Conservation (phyloP, 2,888 invertebrate species). For the Sphaeridia pumilis region DNA sequence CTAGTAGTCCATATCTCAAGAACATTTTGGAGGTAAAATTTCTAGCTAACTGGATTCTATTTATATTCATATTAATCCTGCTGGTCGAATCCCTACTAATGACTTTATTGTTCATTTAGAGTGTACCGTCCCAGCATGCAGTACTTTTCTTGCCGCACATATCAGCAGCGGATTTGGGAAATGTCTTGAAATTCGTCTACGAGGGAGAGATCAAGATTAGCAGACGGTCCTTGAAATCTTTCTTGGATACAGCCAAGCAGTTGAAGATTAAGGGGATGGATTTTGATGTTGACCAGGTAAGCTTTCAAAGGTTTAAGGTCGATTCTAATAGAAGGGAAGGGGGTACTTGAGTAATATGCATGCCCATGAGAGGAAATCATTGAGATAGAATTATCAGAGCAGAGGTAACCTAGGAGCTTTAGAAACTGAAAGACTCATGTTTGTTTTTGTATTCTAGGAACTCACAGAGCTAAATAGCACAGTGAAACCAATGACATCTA, state of each 20-base stretch:
- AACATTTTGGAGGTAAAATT: slow-evolving; percentile 34
- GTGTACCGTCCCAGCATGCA: slow-evolving; percentile 35
- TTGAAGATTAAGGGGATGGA: slow-evolving; percentile 36
- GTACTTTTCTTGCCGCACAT: slow-evolving; percentile 35
- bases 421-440: too few species aligned
- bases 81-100: neutral
- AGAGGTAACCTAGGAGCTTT: too few species aligned
- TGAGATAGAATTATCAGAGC: too few species aligned
- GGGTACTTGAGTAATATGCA: too few species aligned
- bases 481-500: neutral
- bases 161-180: slow-evolving; percentile 33
- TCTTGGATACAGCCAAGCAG: slow-evolving; percentile 33
- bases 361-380: too few species aligned
- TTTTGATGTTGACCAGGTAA: slow-evolving; percentile 34
- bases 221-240: slow-evolving; percentile 35
- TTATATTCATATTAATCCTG: neutral
- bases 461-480: slow-evolving; percentile 7
- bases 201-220: slow-evolving; percentile 36
- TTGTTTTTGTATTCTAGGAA: slow-evolving; percentile 9
- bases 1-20: slow-evolving; percentile 34
- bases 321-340: too few species aligned
- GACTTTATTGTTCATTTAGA: slow-evolving; percentile 19
- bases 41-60: neutral
- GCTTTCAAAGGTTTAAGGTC: slow-evolving; percentile 5
- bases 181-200: slow-evolving; percentile 35